Conservation (phyloP, 2,888 invertebrate species). For the Synanthedon myopaeformis region DNA sequence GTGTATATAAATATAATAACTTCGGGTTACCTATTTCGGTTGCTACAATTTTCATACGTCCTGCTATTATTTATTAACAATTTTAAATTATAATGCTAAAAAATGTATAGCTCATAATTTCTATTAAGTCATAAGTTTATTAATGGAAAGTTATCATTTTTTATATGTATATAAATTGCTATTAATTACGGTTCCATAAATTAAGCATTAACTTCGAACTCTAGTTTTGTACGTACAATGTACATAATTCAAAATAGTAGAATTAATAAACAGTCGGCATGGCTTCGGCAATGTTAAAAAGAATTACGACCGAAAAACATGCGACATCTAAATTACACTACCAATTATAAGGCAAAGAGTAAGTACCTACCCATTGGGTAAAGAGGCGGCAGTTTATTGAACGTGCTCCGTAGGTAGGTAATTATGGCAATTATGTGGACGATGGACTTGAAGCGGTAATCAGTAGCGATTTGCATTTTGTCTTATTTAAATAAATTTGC, state of each 20-base stretch:
- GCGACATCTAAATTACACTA: slow-evolving; percentile 33
- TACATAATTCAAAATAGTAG: background rate
- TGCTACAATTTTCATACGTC: no score
- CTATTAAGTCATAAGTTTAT: no score
- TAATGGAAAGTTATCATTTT: no score
- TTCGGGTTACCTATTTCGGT: no score
- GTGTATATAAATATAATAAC: no score
- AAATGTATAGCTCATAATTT: no score
- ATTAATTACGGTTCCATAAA: no score
- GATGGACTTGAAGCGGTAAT: background rate
- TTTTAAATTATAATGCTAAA: no score
- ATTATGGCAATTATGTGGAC: background rate
- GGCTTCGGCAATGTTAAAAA: slow-evolving; percentile 12
- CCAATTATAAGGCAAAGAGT: slow-evolving; percentile 23
- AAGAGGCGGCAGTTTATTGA: slow-evolving; percentile 13
- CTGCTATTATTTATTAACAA: no score
- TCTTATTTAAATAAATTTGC: background rate
- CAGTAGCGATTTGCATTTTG: background rate
- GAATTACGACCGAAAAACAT: slow-evolving; percentile 27
- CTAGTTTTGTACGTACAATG: no score
- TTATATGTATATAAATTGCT: no score
- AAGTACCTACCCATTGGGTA: slow-evolving; percentile 25
- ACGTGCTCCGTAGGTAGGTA: background rate
- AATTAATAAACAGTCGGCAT: slow-evolving; percentile 18
- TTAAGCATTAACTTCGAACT: no score